Percentiles rank a stretch among this genome's conserved stretches.
Conservation (phyloP, 2,797 vertebrate genomes). For the Zalophus californianus region DNA sequence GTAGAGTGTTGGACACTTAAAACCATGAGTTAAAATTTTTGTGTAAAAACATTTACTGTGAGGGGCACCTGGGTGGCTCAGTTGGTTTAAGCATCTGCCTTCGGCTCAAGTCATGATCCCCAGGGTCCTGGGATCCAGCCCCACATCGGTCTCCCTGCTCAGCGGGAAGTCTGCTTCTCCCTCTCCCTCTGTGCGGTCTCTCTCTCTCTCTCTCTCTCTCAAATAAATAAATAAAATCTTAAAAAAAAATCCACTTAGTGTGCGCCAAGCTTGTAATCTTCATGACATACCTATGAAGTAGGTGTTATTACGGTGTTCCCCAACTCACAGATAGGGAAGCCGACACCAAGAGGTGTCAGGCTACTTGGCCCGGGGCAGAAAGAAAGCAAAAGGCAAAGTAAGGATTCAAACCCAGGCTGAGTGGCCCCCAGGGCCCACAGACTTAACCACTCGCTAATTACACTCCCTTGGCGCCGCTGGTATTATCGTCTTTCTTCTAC, state of each 20-base stretch:
- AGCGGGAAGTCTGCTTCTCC: too few relatives aligned
- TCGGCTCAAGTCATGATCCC: too few relatives aligned
- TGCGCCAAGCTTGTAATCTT: background rate
- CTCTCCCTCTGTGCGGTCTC: too few relatives aligned
- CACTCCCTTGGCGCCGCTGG: background rate
- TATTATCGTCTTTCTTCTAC: constrained; percentile 7
- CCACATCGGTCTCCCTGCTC: too few relatives aligned
- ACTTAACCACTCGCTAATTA: background rate
- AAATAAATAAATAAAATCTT: too few relatives aligned
- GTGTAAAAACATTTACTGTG: background rate
- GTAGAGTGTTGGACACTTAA: constrained; percentile 12
- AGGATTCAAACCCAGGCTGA: background rate
- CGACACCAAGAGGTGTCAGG: constrained; percentile 33
- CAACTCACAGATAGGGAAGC: constrained; percentile 34
- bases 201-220: too few relatives aligned
- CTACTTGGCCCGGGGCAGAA: constrained; percentile 17
- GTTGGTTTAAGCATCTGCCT: too few relatives aligned
- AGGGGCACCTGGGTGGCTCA: too few relatives aligned
- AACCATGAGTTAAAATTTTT: constrained; percentile 26
- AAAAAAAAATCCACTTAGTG: background rate
- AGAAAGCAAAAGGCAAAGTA: constrained; percentile 24
- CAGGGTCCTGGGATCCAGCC: too few relatives aligned
- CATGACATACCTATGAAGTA: background rate
- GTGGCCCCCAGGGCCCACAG: background rate
- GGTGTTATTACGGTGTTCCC: background rate